Conservation (phyloP, 2,113 vertebrate species). For the Astur gentilis region DNA sequence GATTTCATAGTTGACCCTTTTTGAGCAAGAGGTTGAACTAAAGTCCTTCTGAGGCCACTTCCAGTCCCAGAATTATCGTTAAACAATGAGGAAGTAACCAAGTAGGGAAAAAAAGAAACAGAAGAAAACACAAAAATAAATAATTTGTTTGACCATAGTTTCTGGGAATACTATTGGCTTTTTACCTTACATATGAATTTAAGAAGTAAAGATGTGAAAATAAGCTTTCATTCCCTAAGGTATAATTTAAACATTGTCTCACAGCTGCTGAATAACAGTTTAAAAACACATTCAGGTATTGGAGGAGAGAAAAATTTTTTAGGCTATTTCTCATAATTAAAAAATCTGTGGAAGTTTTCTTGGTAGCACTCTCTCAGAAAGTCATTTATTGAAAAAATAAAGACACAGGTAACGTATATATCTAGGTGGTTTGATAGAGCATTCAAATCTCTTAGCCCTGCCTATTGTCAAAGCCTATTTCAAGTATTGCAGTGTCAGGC, state of each 20-base stretch:
- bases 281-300: not conserved
- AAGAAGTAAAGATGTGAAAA: not conserved
- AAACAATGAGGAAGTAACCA: not conserved
- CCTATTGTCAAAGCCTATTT: not conserved
- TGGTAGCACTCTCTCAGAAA: not conserved
- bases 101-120: not conserved
- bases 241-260: not conserved
- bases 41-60: not conserved
- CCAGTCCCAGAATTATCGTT: not conserved
- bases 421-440: accelerated
- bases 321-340: not conserved
- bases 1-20: not conserved
- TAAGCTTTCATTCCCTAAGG: not conserved
- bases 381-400: not conserved
- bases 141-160: not conserved
- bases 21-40: not conserved
- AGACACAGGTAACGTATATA: not conserved
- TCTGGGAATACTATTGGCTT: not conserved
- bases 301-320: not conserved
- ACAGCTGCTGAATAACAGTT: not conserved
- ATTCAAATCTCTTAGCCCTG: not conserved
- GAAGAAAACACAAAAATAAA: not conserved
- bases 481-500: not conserved
- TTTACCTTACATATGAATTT: not conserved
- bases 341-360: not conserved